Conservation (phyloP, 2,888 invertebrate genomes). For the Ditylenchus weischeri region DNA sequence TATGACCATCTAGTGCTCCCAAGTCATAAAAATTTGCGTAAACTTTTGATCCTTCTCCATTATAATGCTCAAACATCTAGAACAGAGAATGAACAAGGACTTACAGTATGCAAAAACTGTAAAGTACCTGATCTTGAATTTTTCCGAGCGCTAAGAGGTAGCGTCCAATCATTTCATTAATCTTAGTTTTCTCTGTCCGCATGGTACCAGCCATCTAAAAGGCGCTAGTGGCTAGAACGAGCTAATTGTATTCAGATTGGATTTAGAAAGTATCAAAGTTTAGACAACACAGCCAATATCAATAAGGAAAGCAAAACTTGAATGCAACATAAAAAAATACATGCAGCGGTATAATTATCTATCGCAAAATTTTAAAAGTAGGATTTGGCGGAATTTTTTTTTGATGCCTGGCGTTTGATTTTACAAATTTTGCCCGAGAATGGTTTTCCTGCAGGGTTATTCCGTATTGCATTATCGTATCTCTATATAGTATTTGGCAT, state of each 20-base stretch:
- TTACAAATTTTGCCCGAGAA: too few relatives aligned
- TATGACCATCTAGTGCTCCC: neutral
- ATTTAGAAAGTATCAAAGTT: too few relatives aligned
- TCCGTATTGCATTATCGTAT: too few relatives aligned
- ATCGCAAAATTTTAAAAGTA: neutral
- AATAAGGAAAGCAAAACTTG: neutral
- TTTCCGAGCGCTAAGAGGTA: neutral
- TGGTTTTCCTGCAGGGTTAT: too few relatives aligned
- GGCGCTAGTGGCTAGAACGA: too few relatives aligned
- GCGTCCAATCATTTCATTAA: slow-evolving; percentile 7
- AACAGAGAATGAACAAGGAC: neutral
- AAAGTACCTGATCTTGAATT: slow-evolving; percentile 7
- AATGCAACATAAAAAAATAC: neutral
- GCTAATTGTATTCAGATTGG: too few relatives aligned
- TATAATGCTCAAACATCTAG: slow-evolving; percentile 5
- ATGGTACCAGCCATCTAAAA: neutral
- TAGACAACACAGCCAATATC: too few relatives aligned
- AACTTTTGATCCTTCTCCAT: neutral
- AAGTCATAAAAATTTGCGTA: slow-evolving; percentile 2
- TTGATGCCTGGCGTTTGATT: too few relatives aligned
- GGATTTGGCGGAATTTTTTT: neutral
- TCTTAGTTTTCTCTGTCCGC: neutral
- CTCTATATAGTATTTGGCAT: too few relatives aligned
- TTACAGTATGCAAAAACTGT: neutral
- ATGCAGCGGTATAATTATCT: too few relatives aligned